Base-by-base conservation (phyloP, 2,888 invertebrate genomes). In the Thelaira solivaga region DNA sequence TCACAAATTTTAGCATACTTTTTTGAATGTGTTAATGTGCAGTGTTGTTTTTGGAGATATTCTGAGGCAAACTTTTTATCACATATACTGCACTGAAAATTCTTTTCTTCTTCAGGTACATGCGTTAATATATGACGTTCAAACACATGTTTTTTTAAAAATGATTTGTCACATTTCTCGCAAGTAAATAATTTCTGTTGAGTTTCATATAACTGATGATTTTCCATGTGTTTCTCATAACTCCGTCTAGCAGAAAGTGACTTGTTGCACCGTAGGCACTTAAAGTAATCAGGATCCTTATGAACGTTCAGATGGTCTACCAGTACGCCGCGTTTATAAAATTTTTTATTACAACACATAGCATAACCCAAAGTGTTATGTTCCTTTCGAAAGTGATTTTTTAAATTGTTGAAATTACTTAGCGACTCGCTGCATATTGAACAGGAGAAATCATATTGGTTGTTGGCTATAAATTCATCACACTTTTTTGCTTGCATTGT, bases 241-340 rank as follows among this genome's bases (percentile, higher is more conserved):
- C 85, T 85, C 0, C 84, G 83, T 0, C 87, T 81, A 7, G 84
- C 84, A 2, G 85, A 84, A 79, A 87, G 81, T 0, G 85, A 83
- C 11, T 86, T 86, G 2, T 82, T 80, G 55, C 87, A 87, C 24
- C 85, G 84, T 2, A 82, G 79, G 29, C 87, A 87, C 72, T 87
- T 88, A 39, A 88, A 89, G 10, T 86, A 83, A 2, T 87, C 85
- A 0, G 89, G 88, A 69, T 89, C 83, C 39, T 86, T 82, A 76
- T 89, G 89, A 0, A 84, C 83, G 4, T 85, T 83, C 45, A 89
- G 80, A 62, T 89, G 89, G 61, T 89, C 89, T 0, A 88, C 85
- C 4, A 89, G 83, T 0, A 84, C 79, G 1, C 86, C 85, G 0
- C 88, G 84, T 57, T 87, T 86, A 7, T 82, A 83, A 8, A 87